A percentile compares a stretch with the other conserved stretches of the same genome.
Evolutionary conservation across 2,888 invertebrate genomes (phyloP).

Genomic region (Chirona hameri): DNA sequence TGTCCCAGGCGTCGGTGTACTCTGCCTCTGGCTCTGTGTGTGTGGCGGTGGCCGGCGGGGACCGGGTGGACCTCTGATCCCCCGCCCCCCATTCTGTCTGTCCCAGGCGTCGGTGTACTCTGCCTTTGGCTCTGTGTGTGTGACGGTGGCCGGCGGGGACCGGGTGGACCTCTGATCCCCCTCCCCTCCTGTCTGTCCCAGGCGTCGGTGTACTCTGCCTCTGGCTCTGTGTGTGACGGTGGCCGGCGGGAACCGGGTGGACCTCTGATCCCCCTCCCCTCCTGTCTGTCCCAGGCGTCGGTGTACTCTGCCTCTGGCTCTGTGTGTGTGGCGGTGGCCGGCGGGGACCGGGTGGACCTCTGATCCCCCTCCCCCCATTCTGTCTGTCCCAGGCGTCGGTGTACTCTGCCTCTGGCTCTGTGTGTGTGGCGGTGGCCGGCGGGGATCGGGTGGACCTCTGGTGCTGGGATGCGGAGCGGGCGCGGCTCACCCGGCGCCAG

Average conservation of each 20-base stretch:
- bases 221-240: background rate
- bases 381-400: slow-evolving; percentile 8
- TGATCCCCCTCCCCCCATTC: no score
- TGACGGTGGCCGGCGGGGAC: background rate
- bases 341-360: background rate
- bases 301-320: background rate
- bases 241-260: slow-evolving; percentile 3
- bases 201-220: slow-evolving; percentile 8
- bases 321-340: background rate
- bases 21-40: background rate
- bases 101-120: slow-evolving; percentile 13
- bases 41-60: background rate
- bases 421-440: background rate
- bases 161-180: slow-evolving; percentile 2
- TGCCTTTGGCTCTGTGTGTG: background rate
- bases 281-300: background rate
- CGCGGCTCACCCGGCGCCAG: background rate
- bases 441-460: slow-evolving; percentile 9
- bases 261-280: no score
- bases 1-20: slow-evolving; percentile 1
- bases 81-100: background rate
- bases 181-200: background rate
- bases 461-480: background rate
- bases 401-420: background rate
- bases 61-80: background rate